Evolutionary conservation across 1,140 invertebrate genomes (phyloP).

Genomic region (Oreohelix idahoensis): DNA sequence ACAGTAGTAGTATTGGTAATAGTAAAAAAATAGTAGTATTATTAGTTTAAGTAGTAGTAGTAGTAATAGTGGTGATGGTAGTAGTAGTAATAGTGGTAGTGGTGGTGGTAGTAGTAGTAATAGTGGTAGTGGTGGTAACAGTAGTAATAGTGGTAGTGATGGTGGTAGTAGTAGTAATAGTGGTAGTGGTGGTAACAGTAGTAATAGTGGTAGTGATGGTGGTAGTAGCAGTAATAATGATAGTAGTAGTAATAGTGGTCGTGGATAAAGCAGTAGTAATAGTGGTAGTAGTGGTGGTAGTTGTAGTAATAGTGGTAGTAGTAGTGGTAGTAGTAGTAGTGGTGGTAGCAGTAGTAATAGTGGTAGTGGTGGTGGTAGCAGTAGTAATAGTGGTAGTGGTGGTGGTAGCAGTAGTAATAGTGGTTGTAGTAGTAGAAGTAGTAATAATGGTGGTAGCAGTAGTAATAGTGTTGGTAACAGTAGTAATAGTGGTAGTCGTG

Average conservation of each 20-base stretch:
- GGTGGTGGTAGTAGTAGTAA: background rate
- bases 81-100: no score
- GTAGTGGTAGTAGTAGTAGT: slow-evolving; percentile 12
- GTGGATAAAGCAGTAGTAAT: background rate
- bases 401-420: no score
- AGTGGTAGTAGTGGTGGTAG: background rate
- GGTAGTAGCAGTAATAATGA: background rate
- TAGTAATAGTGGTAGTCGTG: no score
- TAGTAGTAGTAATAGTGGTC: background rate
- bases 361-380: background rate
- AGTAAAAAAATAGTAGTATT: background rate
- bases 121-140: background rate
- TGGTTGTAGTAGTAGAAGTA: no score
- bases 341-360: background rate
- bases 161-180: background rate
- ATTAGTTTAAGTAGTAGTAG: no score
- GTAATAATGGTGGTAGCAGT: no score
- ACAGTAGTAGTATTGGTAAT: no score
- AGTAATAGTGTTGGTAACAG: no score
- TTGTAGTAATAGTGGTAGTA: background rate
- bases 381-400: no score
- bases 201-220: background rate
- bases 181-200: background rate
- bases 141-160: slow-evolving; percentile 2
- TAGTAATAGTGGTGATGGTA: no score